A percentile compares a stretch with the other conserved stretches of the same genome.
phyloP scores from a whole-genome alignment of 2,797 vertebrate species.

The Molossus molossus region DNA sequence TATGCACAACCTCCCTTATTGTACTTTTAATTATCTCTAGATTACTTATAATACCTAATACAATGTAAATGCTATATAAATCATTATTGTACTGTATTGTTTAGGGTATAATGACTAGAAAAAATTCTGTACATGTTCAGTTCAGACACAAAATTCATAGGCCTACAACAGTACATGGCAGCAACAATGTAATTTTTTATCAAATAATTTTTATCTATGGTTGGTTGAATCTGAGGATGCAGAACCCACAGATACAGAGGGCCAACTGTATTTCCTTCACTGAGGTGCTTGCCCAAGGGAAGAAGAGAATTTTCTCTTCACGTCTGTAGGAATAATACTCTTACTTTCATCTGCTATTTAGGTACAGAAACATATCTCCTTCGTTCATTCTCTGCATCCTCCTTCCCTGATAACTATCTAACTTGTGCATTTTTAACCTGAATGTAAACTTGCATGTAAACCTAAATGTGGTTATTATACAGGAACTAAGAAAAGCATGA shows the following conservation, averaged over 20 bases:
- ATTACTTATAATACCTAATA: not conserved
- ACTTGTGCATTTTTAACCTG: not conserved
- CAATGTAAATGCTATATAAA: not conserved
- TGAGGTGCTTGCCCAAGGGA: not conserved
- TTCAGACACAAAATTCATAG: not conserved
- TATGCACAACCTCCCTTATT: not conserved
- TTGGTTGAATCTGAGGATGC: not conserved
- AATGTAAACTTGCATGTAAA: not conserved
- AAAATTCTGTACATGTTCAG: not conserved
- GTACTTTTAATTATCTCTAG: not conserved
- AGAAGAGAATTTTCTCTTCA: conserved; percentile 22
- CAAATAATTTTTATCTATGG: not conserved
- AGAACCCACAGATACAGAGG: not conserved
- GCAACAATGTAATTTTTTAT: not conserved
- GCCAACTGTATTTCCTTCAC: not conserved
- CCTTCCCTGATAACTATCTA: not conserved
- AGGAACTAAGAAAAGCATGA: not conserved
- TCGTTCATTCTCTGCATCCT: not conserved
- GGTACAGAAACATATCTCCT: not conserved
- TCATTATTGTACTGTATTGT: not conserved
- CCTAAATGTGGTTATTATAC: not conserved
- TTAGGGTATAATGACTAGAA: not conserved
- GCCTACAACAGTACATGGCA: not conserved
- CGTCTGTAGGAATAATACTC: not conserved
- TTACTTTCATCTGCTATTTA: not conserved